Evolutionary conservation across 2,888 invertebrate genomes (phyloP).

Genomic region (Acanthoscelides obtectus): DNA sequence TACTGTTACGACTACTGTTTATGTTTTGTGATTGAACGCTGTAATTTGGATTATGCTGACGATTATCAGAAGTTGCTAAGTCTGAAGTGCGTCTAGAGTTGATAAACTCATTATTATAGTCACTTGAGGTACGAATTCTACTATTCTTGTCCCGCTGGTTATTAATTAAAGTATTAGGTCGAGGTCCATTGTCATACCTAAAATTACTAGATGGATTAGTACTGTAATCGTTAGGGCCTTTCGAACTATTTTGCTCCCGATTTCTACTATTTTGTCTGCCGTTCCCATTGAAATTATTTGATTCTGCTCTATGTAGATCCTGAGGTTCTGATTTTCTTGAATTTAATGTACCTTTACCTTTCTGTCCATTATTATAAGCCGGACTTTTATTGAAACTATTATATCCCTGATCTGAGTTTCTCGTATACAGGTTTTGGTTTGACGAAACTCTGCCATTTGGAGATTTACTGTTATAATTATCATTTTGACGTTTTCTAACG

Average conservation of each 20-base stretch:
- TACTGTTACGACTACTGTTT: neutral
- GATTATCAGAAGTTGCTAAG: neutral
- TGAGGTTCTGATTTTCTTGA: neutral
- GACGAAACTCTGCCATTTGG: neutral
- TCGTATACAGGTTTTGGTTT: neutral
- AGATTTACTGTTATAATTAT: constrained; percentile 4
- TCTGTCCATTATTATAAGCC: neutral
- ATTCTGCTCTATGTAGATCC: neutral
- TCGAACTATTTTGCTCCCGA: neutral
- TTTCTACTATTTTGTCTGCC: neutral
- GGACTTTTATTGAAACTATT: neutral
- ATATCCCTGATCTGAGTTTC: neutral
- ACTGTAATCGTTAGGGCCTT: neutral
- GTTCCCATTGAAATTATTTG: neutral
- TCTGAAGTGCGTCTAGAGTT: neutral
- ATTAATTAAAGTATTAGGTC: neutral
- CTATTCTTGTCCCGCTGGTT: neutral
- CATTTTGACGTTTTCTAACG: neutral
- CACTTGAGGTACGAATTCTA: neutral
- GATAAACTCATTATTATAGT: neutral
- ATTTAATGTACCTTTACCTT: neutral
- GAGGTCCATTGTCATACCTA: neutral
- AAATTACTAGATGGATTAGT: neutral
- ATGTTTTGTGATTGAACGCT: neutral
- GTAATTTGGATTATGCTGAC: neutral